Evolutionary conservation across 2,113 vertebrate genomes (phyloP), one percentile per base, ranked within the genome.

Genomic region (Microtus richardsoni): DNA sequence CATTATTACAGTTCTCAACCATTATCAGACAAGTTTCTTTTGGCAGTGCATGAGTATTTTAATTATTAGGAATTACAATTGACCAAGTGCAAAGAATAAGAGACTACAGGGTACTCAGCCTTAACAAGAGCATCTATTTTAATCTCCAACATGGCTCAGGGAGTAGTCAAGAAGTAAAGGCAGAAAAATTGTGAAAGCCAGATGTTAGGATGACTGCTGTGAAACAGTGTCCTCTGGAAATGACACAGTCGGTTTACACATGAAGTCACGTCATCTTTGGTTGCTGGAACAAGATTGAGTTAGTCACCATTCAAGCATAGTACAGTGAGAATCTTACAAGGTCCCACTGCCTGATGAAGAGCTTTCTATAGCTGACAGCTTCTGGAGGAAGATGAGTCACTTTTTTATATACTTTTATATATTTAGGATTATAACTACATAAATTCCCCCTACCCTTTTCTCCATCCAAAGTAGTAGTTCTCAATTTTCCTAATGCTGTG

Each of bases 1-100:
- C 6, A 30, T 62, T 14, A 41, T 13, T 41, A 13, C 5, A 41
- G 1, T 8, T 16, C n/a, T 62, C 13, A 28, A 0, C 24, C 24
- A 62, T 83, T 62, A 28, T 41, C 22, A 62, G 54, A 41, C n/a
- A 39, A 58, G 54, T 7, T 60, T 62, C 54, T 60, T 83, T 62
- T 9, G 39, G 12, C 24, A 28, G 11, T 16, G 54, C 7, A 41
- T 28, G 12, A 5, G 49, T 52, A 52, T 28, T 60, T 14, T 28
- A 39, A 44, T 44, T 28, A 75, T 10, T 9, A 75, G 5, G 22
- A 75, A 26, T 44, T 5, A 44, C 22, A 10, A 44, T 3, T 41
- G n/a, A 62, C n/a, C 24, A 17, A 62, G 12, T 9, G 13, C 7
- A 41, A 41, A 83, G 21, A 60, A 16, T 39, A 60, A 54, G 36